Percentiles rank a stretch among this genome's conserved stretches.
phyloP scores from a whole-genome alignment of 2,888 invertebrate genomes.

The Lamproptera curius region DNA sequence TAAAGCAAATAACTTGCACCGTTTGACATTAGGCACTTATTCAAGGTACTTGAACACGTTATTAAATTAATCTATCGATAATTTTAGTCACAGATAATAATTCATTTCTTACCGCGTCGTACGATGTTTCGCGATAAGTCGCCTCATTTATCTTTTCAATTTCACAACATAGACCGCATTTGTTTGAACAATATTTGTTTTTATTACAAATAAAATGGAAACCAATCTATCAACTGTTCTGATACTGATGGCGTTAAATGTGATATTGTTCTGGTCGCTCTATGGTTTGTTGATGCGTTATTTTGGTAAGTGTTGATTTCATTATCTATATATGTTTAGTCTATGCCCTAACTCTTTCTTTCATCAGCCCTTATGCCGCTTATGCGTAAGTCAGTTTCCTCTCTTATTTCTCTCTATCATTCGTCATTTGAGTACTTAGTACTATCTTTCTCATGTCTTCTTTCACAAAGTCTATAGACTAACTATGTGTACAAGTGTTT shows the following conservation, averaged over 20 bases:
- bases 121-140: conserved; percentile 29
- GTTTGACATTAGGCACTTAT: too few species aligned
- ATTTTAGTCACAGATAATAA: conserved; percentile 8
- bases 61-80: conserved; percentile 16
- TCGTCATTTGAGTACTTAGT: too few species aligned
- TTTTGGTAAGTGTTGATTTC: conserved; percentile 59
- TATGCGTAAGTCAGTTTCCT: too few species aligned
- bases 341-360: too few species aligned
- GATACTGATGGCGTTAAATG: conserved; percentile 47
- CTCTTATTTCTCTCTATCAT: too few species aligned
- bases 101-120: conserved; percentile 2
- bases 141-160: conserved; percentile 29
- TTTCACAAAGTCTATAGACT: too few species aligned
- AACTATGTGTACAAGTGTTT: too few species aligned
- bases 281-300: conserved; percentile 46
- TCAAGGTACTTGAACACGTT: conserved; percentile 6
- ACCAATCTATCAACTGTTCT: conserved; percentile 38
- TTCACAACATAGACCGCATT: conserved; percentile 22
- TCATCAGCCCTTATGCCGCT: too few species aligned
- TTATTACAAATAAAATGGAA: conserved; percentile 33
- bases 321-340: too few species aligned
- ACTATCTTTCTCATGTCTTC: too few species aligned
- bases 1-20: too few species aligned
- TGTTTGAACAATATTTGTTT: not conserved
- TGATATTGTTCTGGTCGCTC: conserved; percentile 49